phyloP scores from a whole-genome alignment of 2,797 vertebrate species.

The Brachyalestes nurse region DNA sequence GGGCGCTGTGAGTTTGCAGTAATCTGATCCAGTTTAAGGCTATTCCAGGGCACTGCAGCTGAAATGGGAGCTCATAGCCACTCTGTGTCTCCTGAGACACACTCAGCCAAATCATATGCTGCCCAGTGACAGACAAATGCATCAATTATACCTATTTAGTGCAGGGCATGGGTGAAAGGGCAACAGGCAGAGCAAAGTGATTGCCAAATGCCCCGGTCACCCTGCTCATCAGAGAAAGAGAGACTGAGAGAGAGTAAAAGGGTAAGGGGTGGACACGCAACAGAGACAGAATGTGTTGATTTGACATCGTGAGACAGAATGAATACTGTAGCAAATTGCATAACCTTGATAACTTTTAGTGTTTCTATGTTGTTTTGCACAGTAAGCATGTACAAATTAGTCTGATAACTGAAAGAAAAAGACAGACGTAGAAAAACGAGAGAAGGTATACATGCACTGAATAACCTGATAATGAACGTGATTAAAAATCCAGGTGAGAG shows the following conservation, averaged over 20 bases:
- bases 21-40: conserved; percentile 24
- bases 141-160: conserved; percentile 91
- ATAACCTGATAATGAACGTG: neutral
- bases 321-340: neutral
- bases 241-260: neutral
- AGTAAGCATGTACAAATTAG: neutral
- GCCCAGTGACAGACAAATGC: conserved; percentile 90
- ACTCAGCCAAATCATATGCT: conserved; percentile 82
- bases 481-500: neutral
- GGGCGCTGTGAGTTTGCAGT: conserved; percentile 21
- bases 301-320: neutral
- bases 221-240: conserved; percentile 48
- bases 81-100: conserved; percentile 59
- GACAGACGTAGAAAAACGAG: neutral
- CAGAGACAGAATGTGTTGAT: neutral
- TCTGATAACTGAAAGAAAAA: neutral
- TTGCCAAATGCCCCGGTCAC: conserved; percentile 74
- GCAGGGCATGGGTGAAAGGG: conserved; percentile 85
- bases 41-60: conserved; percentile 33
- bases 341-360: neutral
- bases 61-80: conserved; percentile 69
- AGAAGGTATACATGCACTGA: neutral
- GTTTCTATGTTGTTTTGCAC: neutral
- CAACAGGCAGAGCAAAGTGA: conserved; percentile 75
- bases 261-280: neutral